These are phyloP conservation scores for Branchipolynoe longqiensis DNA, from an alignment of 2,888 invertebrate genomes.

Conservation along the genomic window DNA sequence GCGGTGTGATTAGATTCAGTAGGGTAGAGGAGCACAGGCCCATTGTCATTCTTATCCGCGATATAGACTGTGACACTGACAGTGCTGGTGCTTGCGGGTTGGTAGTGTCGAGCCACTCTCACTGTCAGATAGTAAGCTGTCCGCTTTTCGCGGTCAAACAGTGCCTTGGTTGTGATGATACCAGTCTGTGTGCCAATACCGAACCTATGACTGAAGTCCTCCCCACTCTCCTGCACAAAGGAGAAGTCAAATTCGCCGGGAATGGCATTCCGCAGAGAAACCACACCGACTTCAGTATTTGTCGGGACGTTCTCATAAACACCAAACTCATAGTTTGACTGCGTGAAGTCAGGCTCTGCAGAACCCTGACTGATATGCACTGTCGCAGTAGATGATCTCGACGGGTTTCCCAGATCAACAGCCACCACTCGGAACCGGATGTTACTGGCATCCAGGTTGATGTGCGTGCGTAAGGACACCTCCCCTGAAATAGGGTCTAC, in stretches of 20 bases:
- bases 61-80: slow-evolving; percentile 69
- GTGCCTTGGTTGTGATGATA: slow-evolving; percentile 65
- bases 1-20: slow-evolving; percentile 70
- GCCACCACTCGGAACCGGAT: slow-evolving; percentile 71
- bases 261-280: not conserved
- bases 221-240: not conserved
- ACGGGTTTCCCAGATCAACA: slow-evolving; percentile 72
- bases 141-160: slow-evolving; percentile 68
- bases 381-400: slow-evolving; percentile 69
- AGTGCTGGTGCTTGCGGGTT: slow-evolving; percentile 61
- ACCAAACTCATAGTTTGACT: slow-evolving; percentile 48
- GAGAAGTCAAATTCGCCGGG: not conserved
- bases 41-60: slow-evolving; percentile 74
- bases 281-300: slow-evolving; percentile 55
- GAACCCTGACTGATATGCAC: slow-evolving; percentile 71
- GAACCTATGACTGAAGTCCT: slow-evolving; percentile 66
- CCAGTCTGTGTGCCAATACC: slow-evolving; percentile 65
- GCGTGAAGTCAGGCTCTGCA: slow-evolving; percentile 67
- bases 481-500: slow-evolving; percentile 40
- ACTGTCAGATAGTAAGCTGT: slow-evolving; percentile 60
- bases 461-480: not conserved
- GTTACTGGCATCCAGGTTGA: not conserved
- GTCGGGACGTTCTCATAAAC: slow-evolving; percentile 58
- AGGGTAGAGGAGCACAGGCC: slow-evolving; percentile 72
- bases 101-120: slow-evolving; percentile 59